phyloP scores from a whole-genome alignment of 2,113 vertebrate genomes.

The Phyllostomus hastatus region DNA sequence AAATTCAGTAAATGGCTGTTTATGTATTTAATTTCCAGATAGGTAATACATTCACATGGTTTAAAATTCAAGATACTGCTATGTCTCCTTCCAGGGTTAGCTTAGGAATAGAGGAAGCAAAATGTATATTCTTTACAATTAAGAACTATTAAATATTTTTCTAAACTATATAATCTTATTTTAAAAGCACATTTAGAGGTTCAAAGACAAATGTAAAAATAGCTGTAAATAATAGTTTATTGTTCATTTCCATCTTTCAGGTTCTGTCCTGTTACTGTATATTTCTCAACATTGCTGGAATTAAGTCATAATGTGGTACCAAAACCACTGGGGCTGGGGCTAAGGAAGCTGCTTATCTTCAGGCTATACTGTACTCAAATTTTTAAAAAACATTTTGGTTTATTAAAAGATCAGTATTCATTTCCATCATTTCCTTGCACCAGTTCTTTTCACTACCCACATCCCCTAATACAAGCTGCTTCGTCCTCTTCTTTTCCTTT shows the following conservation, averaged over 20 bases:
- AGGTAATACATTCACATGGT: not conserved
- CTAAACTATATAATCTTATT: not conserved
- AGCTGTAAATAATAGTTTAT: not conserved
- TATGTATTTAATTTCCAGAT: not conserved
- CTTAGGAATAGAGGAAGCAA: not conserved
- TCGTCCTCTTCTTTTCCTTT: not conserved
- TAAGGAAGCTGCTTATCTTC: not conserved
- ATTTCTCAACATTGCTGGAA: not conserved
- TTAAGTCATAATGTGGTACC: not conserved
- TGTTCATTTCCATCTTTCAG: not conserved
- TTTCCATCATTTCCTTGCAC: not conserved
- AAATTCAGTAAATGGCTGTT: not conserved
- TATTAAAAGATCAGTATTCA: not conserved
- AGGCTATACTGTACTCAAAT: not conserved
- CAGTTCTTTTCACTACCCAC: not conserved
- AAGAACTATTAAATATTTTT: not conserved
- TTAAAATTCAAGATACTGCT: not conserved
- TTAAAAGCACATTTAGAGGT: not conserved
- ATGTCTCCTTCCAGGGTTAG: not conserved
- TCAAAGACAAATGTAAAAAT: not conserved
- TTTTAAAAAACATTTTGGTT: not conserved
- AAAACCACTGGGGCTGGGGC: not conserved
- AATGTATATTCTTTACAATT: not conserved
- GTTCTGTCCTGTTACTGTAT: not conserved
- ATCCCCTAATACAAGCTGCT: not conserved